phyloP scores from a whole-genome alignment of 2,888 invertebrate species.

The Brachyopa scutellaris region DNA sequence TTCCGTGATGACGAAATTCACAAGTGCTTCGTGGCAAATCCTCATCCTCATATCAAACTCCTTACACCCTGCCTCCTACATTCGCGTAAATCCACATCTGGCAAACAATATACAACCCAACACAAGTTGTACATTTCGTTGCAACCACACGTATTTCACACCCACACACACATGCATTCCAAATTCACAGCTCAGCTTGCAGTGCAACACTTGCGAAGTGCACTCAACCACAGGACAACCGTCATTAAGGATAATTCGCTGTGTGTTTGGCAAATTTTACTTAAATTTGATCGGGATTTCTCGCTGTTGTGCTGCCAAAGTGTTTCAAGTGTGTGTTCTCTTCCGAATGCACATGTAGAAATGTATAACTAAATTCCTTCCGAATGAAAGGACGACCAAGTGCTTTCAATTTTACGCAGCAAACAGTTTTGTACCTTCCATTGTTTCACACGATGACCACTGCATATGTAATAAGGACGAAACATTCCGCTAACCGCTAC shows the following conservation, averaged over 20 bases:
- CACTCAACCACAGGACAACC: constrained; percentile 52
- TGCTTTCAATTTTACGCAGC: constrained; percentile 9
- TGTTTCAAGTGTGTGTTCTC: constrained; percentile 37
- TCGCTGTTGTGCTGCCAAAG: background rate
- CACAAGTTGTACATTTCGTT: too few relatives aligned
- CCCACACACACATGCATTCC: background rate
- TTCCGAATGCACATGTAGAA: constrained; percentile 19
- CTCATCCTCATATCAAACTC: too few relatives aligned
- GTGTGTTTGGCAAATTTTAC: constrained; percentile 48
- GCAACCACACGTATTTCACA: too few relatives aligned
- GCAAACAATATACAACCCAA: too few relatives aligned
- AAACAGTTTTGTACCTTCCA: background rate
- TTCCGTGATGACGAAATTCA: too few relatives aligned
- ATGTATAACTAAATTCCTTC: constrained; percentile 36
- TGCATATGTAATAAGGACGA: constrained; percentile 34
- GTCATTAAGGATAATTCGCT: constrained; percentile 58
- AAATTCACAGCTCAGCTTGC: too few relatives aligned
- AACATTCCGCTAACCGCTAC: background rate
- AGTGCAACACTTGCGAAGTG: constrained; percentile 10
- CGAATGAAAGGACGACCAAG: constrained; percentile 24
- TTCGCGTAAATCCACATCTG: too few relatives aligned
- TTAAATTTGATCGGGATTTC: constrained; percentile 58
- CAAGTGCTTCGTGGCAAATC: too few relatives aligned
- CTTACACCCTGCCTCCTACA: too few relatives aligned
- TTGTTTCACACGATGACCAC: constrained; percentile 11